Base-by-base conservation (phyloP, 2,888 invertebrate species). In the Neoascia interrupta region DNA sequence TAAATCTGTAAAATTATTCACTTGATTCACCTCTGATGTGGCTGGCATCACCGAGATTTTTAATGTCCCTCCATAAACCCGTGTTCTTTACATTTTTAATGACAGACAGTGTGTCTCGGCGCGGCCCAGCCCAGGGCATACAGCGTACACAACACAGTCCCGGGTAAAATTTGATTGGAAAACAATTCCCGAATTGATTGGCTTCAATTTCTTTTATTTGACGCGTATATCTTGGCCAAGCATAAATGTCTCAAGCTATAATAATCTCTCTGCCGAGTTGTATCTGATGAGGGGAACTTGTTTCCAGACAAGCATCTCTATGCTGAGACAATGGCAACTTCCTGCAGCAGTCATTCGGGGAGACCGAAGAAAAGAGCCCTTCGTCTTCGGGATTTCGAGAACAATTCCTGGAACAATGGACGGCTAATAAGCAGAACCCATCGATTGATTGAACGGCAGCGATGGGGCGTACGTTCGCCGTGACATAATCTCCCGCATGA, bases 401-500 rank as follows among this genome's bases (percentile, higher is more conserved):
- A 61, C 56, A 69, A 69, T 69, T 74, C 68, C 15, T 49, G 47
- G 75, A 75, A 69, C 61, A 69, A 75, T 61, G 39, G 63, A 16
- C 28, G 13, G 54, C 54, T 69, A 75, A 75, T 75, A 75, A 69
- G 69, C 34, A 61, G 56, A 54, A 43, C 31, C 54, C 19, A 56
- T 47, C 54, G 54, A 54, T 49, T 41, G 56, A 69, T 61, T 51
- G 75, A 69, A 63, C 75, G 43, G 74, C 60, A 74, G 74, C 69
- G 41, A n/a, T 51, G 56, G 39, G 58, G 26, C 31, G 31, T 47
- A 69, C 69, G 69, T 63, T 75, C 23, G 16, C 61, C 47, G 63
- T 75, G 75, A 75, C 75, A 75, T 75, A 75, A 75, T 75, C 75
- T 69, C 56, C 28, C 37, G 21, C 61, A 75, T 69, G 75, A 75